phyloP scores from a whole-genome alignment of 2,888 invertebrate species.

The Pherbina coryleti region DNA sequence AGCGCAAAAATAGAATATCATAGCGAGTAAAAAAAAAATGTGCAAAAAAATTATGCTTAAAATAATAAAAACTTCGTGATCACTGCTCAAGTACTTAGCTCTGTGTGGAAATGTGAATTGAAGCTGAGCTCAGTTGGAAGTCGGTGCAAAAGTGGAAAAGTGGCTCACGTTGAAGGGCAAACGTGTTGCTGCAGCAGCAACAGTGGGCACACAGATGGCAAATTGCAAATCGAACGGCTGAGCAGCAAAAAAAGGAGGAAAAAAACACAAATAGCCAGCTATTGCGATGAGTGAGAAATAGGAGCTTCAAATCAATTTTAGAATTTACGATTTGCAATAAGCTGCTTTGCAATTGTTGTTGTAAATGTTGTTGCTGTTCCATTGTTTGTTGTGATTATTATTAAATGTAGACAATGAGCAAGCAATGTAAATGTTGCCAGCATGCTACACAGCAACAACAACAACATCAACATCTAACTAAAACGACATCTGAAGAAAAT shows the following conservation, averaged over 20 bases:
- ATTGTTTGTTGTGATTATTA: constrained; percentile 3
- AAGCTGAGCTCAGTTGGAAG: neutral
- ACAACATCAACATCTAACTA: neutral
- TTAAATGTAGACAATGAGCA: constrained; percentile 13
- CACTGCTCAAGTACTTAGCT: neutral
- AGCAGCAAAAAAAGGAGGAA: neutral
- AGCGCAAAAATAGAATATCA: constrained; percentile 11
- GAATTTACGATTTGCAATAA: neutral
- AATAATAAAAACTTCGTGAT: constrained; percentile 23
- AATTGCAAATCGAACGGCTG: constrained; percentile 22
- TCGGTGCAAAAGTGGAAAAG: constrained; percentile 19
- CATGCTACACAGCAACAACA: neutral
- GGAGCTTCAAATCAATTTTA: constrained; percentile 14
- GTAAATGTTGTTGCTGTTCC: neutral
- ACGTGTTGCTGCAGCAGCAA: constrained; percentile 22
- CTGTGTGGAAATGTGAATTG: neutral
- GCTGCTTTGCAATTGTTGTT: neutral
- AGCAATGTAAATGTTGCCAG: neutral
- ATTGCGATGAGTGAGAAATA: constrained; percentile 8
- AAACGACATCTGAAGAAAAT: neutral
- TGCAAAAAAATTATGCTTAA: neutral
- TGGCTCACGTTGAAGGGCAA: constrained; percentile 38
- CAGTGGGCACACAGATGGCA: constrained; percentile 27
- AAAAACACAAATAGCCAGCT: neutral
- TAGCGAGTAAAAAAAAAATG: neutral